Evolutionary conservation across 2,888 invertebrate genomes (phyloP), one percentile per base, ranked within the genome.

Genomic region (Lomographa bimaculata): DNA sequence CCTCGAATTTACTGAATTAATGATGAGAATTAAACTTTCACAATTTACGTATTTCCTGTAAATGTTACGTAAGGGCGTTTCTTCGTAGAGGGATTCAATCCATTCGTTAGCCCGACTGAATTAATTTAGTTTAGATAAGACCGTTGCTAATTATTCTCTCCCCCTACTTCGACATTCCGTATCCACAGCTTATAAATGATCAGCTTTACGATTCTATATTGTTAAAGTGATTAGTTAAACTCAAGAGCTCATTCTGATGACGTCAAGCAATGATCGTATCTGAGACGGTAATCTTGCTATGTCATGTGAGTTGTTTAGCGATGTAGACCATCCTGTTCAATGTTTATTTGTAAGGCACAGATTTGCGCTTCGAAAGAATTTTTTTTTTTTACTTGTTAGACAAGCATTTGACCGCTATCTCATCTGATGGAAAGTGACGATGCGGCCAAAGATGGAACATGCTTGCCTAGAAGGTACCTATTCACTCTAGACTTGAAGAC

Each of bases 51-150:
- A 26, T 32, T 36, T 8, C 30, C 25, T 12, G 23, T 9, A 16
- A 41, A 21, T 42, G 36, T 36, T 37, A 37, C 32, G 19, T 37
- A 27, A 44, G 28, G 46, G 30, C 41, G 42, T 37, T 41, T 37
- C 46, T 48, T 42, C 48, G 53, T 48, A 50, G 49, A 34, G 37
- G 38, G 40, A 46, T 37, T 35, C 33, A 33, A 46, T 50, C 43
- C 36, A 35, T 54, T 60, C 48, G 45, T 43, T 37, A 30, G 33
- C 47, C 52, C 47, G 41, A 56, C 60, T 56, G 67, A 80, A 81
- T 81, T 79, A 81, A 84, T 80, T 80, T 76, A 69, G 54, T 41
- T 42, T 46, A 63, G 82, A 81, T 82, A 83, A 80, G 70, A 64
- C 57, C 41, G 44, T 43, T 58, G 71, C 76, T 80, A 80, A 84